phyloP scores from a whole-genome alignment of 2,888 invertebrate species.

The Acrobasis consociella region DNA sequence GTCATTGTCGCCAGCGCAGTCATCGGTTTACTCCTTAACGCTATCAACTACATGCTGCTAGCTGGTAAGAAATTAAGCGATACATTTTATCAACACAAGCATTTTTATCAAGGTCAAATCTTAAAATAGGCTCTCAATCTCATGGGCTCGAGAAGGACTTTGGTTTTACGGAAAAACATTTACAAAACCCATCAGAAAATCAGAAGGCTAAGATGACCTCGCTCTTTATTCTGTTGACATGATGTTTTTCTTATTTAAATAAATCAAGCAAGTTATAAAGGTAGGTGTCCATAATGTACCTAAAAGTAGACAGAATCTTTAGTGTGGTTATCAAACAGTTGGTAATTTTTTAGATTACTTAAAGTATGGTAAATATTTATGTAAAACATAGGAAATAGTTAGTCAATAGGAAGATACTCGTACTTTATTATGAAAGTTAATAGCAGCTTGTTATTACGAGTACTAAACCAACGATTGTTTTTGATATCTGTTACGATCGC shows the following conservation, averaged over 20 bases:
- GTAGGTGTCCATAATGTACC: background rate
- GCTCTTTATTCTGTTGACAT: background rate
- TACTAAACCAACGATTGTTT: constrained; percentile 23
- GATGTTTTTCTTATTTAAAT: background rate
- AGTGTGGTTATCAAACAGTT: no score
- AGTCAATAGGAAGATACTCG: background rate
- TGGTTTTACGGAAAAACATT: background rate
- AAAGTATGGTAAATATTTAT: no score
- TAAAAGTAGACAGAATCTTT: background rate
- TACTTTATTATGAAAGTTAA: background rate
- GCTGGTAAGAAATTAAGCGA: constrained; percentile 83
- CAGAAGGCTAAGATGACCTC: background rate
- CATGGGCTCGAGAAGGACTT: background rate
- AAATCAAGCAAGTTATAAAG: background rate
- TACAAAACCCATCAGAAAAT: background rate
- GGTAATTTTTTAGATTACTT: no score
- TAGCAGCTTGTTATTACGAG: background rate
- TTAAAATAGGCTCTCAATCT: no score
- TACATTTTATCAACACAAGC: no score
- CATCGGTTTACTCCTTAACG: constrained; percentile 89
- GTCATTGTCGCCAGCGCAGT: constrained; percentile 89
- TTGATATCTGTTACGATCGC: constrained; percentile 31
- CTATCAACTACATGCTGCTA: constrained; percentile 90
- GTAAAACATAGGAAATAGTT: background rate
- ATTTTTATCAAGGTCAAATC: background rate